These are phyloP conservation scores for Nothoprocta pentlandii DNA, from an alignment of 2,113 vertebrate species.

Conservation along the genomic window DNA sequence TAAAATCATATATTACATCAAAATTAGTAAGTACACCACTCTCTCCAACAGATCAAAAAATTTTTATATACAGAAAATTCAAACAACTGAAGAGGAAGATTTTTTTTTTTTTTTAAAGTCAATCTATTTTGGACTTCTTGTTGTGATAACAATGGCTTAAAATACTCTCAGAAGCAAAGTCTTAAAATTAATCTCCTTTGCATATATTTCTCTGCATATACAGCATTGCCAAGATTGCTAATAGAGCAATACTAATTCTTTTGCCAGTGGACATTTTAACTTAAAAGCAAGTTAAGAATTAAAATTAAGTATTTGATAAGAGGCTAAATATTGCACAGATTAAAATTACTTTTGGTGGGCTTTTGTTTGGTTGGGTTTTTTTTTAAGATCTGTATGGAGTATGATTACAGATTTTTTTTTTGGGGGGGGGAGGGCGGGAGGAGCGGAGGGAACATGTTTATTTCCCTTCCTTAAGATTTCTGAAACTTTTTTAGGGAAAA, in stretches of 20 bases:
- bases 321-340: neutral
- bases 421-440: too few relatives aligned
- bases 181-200: neutral
- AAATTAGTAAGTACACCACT: neutral
- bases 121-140: neutral
- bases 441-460: neutral
- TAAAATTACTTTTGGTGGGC: neutral
- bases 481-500: neutral
- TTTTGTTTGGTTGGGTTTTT: neutral
- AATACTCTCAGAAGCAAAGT: neutral
- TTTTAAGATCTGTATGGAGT: neutral
- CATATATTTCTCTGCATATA: neutral
- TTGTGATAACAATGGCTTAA: neutral
- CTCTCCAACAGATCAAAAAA: neutral
- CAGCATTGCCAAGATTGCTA: neutral
- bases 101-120: neutral
- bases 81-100: neutral
- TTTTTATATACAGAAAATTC: neutral
- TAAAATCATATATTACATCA: neutral
- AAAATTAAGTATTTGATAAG: neutral
- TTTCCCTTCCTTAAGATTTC: neutral
- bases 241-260: neutral
- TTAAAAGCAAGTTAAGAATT: neutral
- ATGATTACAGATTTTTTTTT: neutral
- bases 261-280: neutral